phyloP scores from a whole-genome alignment of 2,888 invertebrate species.

The Orthosia cruda region DNA sequence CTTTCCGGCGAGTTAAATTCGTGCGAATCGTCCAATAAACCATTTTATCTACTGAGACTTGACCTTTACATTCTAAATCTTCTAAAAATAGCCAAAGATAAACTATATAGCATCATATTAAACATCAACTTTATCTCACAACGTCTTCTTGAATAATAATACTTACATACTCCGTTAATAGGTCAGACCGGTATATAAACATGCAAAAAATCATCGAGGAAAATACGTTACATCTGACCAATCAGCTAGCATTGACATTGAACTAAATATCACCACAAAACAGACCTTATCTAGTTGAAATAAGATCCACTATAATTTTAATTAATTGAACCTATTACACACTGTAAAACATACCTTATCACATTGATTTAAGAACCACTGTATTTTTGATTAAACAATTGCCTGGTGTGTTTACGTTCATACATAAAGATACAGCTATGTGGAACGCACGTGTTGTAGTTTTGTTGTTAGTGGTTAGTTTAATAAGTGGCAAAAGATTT shows the following conservation, averaged over 20 bases:
- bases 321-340: conserved; percentile 31
- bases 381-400: conserved; percentile 26
- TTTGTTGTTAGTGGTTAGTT: conserved; percentile 57
- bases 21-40: too few relatives aligned
- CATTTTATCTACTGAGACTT: too few relatives aligned
- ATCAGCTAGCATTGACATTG: conserved; percentile 80
- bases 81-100: too few relatives aligned
- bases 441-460: conserved; percentile 76
- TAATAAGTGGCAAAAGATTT: conserved; percentile 75
- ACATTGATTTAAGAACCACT: conserved; percentile 7
- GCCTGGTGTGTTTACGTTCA: conserved; percentile 51
- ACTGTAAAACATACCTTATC: conserved; percentile 20
- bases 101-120: too few relatives aligned
- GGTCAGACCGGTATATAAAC: conserved; percentile 45
- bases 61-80: too few relatives aligned
- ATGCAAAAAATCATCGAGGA: conserved; percentile 50
- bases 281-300: not conserved
- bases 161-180: conserved; percentile 25
- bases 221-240: conserved; percentile 38
- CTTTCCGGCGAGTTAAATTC: too few relatives aligned
- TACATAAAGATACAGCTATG: conserved; percentile 74
- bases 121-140: too few relatives aligned
- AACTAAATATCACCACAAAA: conserved; percentile 41
- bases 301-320: conserved; percentile 26
- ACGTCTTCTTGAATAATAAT: not conserved